These are phyloP conservation scores for Cherax destructor DNA, from an alignment of 1,140 invertebrate genomes.

Conservation along the genomic window DNA sequence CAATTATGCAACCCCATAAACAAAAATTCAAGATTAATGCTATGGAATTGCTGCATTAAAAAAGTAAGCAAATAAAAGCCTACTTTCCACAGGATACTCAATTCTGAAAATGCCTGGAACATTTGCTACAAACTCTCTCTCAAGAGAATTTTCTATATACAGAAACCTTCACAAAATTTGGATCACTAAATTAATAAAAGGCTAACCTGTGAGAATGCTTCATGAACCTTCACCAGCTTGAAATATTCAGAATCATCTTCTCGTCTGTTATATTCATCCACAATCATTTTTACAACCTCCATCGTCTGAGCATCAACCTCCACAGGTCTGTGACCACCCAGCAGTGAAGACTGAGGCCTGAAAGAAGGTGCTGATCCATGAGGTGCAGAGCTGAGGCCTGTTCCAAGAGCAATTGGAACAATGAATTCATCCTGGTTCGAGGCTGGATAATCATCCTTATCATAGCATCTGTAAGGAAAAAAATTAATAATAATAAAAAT, in stretches of 20 bases:
- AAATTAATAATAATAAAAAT: no score
- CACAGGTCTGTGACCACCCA: slow-evolving; percentile 3
- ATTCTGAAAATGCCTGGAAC: no score
- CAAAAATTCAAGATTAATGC: no score
- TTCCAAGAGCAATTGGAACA: slow-evolving; percentile 50
- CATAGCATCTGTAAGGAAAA: slow-evolving; percentile 51
- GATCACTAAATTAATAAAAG: no score
- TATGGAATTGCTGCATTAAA: no score
- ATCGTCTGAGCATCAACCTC: slow-evolving; percentile 13
- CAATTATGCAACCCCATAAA: no score
- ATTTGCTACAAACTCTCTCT: no score
- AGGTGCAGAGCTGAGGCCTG: slow-evolving; percentile 13
- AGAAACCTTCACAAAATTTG: no score
- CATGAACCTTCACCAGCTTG: slow-evolving; percentile 54
- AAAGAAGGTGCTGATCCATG: not conserved
- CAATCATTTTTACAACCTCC: slow-evolving; percentile 49
- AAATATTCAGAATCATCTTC: slow-evolving; percentile 65
- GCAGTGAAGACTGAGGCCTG: not conserved
- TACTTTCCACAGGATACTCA: no score
- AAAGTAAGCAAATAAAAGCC: no score
- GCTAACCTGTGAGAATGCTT: slow-evolving; percentile 45
- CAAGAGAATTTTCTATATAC: no score
- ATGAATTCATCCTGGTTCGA: slow-evolving; percentile 62
- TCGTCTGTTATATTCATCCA: slow-evolving; percentile 59
- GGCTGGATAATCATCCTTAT: slow-evolving; percentile 63